Evolutionary conservation across 2,797 vertebrate species (phyloP).

Genomic region (Adelosebastes latens): DNA sequence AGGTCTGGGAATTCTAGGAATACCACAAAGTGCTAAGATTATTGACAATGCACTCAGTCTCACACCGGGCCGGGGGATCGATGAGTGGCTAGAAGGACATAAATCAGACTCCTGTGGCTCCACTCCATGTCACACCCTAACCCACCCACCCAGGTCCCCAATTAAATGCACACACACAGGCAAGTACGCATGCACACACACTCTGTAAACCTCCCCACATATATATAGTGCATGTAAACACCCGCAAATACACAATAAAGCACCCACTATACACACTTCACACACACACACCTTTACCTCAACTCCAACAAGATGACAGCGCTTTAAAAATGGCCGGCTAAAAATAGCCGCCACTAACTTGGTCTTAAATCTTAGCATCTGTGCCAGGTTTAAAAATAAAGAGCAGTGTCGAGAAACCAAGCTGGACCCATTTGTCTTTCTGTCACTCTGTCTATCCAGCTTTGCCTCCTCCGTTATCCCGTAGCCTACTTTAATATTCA

Average conservation of each 20-base stretch:
- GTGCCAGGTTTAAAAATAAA: constrained; percentile 88
- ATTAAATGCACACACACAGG: constrained; percentile 51
- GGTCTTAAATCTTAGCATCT: constrained; percentile 88
- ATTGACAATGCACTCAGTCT: constrained; percentile 82
- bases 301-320: constrained; percentile 76
- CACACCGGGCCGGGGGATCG: constrained; percentile 69
- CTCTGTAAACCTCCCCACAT: constrained; percentile 20
- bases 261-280: constrained; percentile 30
- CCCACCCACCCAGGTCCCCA: constrained; percentile 62
- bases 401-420: constrained; percentile 80
- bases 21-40: constrained; percentile 81
- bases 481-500: constrained; percentile 69
- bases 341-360: constrained; percentile 89
- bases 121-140: constrained; percentile 69
- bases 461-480: constrained; percentile 60
- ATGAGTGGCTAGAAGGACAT: constrained; percentile 76
- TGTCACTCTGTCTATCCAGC: constrained; percentile 76
- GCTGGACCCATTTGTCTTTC: constrained; percentile 83
- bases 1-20: constrained; percentile 79
- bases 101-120: constrained; percentile 77
- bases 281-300: constrained; percentile 67
- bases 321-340: constrained; percentile 85
- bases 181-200: constrained; percentile 17
- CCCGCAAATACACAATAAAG: constrained; percentile 41
- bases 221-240: constrained; percentile 23